These are phyloP conservation scores for Subacronicta megacephala DNA, from an alignment of 2,888 invertebrate species.

Conservation along the genomic window DNA sequence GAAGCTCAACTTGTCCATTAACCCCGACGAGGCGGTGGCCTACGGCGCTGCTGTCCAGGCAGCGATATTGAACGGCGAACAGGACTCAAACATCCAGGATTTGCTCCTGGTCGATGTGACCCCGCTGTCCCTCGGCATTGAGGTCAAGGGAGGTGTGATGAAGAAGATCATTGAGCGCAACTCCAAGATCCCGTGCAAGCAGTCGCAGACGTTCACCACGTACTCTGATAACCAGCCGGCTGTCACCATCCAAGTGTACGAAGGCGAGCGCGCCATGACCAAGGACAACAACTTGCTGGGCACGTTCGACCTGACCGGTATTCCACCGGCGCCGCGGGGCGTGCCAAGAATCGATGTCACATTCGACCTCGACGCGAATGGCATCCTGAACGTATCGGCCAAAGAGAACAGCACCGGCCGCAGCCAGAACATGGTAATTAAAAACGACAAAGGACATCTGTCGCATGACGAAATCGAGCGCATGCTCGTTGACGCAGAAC, in stretches of 20 bases:
- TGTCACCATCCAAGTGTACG: conserved; percentile 93
- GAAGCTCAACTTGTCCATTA: conserved; percentile 93
- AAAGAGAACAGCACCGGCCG: conserved; percentile 92
- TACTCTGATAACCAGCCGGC: conserved; percentile 95
- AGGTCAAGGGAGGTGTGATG: conserved; percentile 95
- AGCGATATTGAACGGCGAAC: conserved; percentile 92
- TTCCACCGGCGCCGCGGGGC: conserved; percentile 92
- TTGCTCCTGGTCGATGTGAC: conserved; percentile 90
- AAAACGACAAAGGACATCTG: conserved; percentile 94
- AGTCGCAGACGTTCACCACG: conserved; percentile 93
- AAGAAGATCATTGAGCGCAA: conserved; percentile 93
- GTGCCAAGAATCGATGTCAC: conserved; percentile 92
- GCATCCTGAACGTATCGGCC: conserved; percentile 95
- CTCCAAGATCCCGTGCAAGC: conserved; percentile 92
- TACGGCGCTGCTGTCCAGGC: conserved; percentile 94
- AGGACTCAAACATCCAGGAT: conserved; percentile 93
- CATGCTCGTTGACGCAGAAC: conserved; percentile 94
- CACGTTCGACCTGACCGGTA: conserved; percentile 91
- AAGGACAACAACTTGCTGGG: conserved; percentile 93
- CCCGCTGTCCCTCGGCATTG: conserved; percentile 92
- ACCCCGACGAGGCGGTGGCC: conserved; percentile 95
- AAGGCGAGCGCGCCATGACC: conserved; percentile 95
- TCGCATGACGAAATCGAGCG: conserved; percentile 95
- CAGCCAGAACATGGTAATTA: conserved; percentile 94
- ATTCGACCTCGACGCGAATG: conserved; percentile 94